These are phyloP conservation scores for Dinomys branickii DNA, from an alignment of 2,113 vertebrate species.

Conservation along the genomic window DNA sequence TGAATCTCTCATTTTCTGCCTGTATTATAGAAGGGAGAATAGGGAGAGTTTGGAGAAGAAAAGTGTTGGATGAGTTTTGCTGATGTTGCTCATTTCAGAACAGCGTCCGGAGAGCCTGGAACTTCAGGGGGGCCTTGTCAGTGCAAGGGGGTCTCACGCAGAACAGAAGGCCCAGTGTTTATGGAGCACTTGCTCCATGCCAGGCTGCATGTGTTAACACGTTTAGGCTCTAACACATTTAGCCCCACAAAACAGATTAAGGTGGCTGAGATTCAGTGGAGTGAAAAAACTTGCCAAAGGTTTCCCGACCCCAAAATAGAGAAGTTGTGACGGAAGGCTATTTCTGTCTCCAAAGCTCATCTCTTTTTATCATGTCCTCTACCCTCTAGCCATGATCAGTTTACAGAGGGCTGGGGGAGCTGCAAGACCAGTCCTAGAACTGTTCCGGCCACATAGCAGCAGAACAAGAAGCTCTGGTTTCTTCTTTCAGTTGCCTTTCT, in stretches of 20 bases:
- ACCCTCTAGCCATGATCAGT: not conserved
- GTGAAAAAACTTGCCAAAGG: slow-evolving; percentile 21
- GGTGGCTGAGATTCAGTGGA: not conserved
- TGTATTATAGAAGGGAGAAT: not conserved
- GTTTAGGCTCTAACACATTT: not conserved
- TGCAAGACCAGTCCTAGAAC: not conserved
- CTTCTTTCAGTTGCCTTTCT: not conserved
- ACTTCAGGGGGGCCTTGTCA: not conserved
- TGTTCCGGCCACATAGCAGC: not conserved
- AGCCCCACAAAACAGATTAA: not conserved
- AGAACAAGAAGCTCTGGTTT: not conserved
- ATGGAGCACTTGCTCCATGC: not conserved
- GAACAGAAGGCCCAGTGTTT: not conserved
- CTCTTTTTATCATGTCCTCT: not conserved
- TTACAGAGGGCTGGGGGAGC: not conserved
- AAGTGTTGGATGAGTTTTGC: not conserved
- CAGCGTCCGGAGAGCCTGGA: not conserved
- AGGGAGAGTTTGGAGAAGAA: slow-evolving; percentile 1
- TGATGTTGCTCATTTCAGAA: not conserved
- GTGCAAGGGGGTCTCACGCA: not conserved
- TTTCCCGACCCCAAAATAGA: not conserved
- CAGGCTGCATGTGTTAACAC: not conserved
- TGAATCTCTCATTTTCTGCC: not conserved
- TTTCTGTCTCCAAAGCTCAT: not conserved
- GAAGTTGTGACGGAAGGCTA: not conserved